Conservation (phyloP, 2,797 vertebrate species). For the Diceros bicornis region DNA sequence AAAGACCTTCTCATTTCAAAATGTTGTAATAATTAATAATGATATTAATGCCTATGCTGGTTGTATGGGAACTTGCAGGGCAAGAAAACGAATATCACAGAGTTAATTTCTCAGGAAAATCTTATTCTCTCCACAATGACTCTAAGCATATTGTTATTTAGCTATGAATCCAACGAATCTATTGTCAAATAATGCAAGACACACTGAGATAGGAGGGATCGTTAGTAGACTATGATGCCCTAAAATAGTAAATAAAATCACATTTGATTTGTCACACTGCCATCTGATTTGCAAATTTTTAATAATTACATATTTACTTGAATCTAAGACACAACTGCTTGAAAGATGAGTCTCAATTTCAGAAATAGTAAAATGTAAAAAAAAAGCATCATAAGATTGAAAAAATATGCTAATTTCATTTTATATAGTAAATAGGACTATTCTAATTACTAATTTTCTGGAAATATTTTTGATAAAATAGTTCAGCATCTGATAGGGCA, state of each 20-base stretch:
- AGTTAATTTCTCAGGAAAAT: conserved; percentile 40
- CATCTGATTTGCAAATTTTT: conserved; percentile 23
- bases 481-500: conserved; percentile 22
- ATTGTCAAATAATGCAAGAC: not conserved
- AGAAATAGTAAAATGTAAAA: conserved; percentile 34
- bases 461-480: conserved; percentile 58
- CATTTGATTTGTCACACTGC: not conserved
- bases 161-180: not conserved
- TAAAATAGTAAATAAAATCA: conserved; percentile 59
- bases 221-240: not conserved
- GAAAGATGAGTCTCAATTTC: conserved; percentile 19
- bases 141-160: conserved; percentile 3
- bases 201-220: not conserved
- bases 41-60: not conserved
- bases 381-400: not conserved
- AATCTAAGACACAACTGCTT: not conserved
- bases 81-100: not conserved
- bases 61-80: not conserved
- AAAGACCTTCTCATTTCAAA: conserved; percentile 49
- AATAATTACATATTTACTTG: conserved; percentile 47
- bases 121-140: not conserved
- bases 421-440: conserved; percentile 29
- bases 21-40: conserved; percentile 13
- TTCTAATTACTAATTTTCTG: conserved; percentile 52
- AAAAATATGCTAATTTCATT: conserved; percentile 43